Evolutionary conservation across 2,797 vertebrate species (phyloP).

Genomic region (Oophaga sylvatica): DNA sequence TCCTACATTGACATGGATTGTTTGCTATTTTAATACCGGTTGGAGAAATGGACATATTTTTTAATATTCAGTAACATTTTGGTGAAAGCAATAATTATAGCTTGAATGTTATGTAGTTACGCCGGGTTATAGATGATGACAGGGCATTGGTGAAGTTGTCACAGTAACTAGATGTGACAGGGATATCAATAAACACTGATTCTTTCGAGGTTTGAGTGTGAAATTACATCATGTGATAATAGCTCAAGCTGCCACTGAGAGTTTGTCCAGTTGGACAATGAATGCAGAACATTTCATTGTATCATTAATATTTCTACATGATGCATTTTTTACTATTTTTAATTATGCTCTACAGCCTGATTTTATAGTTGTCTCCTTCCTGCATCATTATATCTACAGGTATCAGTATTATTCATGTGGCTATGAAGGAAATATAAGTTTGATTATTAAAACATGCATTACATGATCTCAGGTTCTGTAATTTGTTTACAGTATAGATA

Average conservation of each 20-base stretch:
- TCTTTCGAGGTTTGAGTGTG: conserved; percentile 30
- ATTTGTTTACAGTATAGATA: too few relatives aligned
- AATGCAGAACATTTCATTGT: background rate
- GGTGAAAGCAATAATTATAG: background rate
- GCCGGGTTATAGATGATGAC: conserved; percentile 12
- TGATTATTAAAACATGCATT: too few relatives aligned
- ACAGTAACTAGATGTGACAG: conserved; percentile 48
- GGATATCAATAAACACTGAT: conserved; percentile 43
- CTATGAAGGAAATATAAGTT: too few relatives aligned
- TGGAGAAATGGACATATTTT: background rate
- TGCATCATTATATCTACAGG: too few relatives aligned
- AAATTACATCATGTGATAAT: conserved; percentile 31
- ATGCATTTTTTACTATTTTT: too few relatives aligned
- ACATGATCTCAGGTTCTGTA: too few relatives aligned
- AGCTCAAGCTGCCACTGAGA: conserved; percentile 39
- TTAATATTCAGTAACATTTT: background rate
- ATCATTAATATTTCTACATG: background rate
- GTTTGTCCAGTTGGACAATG: conserved; percentile 31
- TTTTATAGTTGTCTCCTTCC: too few relatives aligned
- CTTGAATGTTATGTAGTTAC: background rate
- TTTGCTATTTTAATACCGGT: background rate
- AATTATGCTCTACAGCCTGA: too few relatives aligned
- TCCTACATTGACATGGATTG: background rate
- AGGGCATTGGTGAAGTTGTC: conserved; percentile 36
- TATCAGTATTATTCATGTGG: too few relatives aligned